These are phyloP conservation scores for Eupithecia tripunctaria DNA, from an alignment of 2,888 invertebrate species.

Conservation along the genomic window DNA sequence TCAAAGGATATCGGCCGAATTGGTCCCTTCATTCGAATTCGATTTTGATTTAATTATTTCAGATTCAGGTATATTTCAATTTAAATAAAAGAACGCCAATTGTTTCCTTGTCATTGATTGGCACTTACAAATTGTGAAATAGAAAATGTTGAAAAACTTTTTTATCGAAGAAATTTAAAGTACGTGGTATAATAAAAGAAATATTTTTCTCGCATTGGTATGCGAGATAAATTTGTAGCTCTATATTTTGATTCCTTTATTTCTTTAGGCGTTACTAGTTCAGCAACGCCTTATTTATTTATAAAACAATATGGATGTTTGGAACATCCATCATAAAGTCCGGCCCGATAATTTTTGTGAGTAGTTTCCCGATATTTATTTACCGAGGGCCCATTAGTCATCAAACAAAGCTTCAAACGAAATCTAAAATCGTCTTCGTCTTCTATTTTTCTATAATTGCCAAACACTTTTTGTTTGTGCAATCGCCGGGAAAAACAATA, in stretches of 20 bases:
- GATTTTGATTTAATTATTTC: background rate
- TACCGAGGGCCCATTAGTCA: constrained; percentile 2
- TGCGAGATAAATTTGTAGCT: background rate
- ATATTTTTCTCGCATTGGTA: background rate
- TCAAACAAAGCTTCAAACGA: constrained; percentile 1
- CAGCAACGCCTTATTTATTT: background rate
- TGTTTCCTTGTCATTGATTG: background rate
- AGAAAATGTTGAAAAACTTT: too few species aligned
- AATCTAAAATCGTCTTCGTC: background rate
- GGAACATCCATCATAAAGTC: background rate
- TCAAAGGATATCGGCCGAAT: background rate
- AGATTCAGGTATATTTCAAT: background rate
- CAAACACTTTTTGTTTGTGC: background rate
- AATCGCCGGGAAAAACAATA: constrained; percentile 4
- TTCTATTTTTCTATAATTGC: background rate
- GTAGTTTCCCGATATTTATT: constrained; percentile 5
- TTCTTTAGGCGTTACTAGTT: background rate
- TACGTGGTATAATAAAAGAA: too few species aligned
- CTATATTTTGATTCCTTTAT: background rate
- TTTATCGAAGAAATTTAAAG: too few species aligned
- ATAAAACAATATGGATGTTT: constrained; percentile 1
- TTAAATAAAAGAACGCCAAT: background rate
- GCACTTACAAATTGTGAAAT: background rate
- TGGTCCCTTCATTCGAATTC: background rate
- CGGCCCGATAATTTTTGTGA: constrained; percentile 6